These are phyloP conservation scores for Axinella damicornis DNA, from an alignment of 37 sponge, comb jelly and placozoan genomes.

Conservation along the genomic window DNA sequence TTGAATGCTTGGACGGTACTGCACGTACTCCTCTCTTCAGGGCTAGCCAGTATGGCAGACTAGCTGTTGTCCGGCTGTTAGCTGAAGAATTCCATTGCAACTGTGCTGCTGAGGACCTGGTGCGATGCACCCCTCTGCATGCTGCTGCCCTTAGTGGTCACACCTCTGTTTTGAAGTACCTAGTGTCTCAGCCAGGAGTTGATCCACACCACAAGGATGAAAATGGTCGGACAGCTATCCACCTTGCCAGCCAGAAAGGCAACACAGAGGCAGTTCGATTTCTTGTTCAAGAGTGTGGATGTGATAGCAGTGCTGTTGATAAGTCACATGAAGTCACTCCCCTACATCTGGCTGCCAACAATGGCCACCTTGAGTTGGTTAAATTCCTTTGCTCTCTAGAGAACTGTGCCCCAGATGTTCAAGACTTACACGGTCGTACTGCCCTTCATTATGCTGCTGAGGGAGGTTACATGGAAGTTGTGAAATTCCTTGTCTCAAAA, in stretches of 20 bases:
- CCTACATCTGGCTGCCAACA: conserved; percentile 52
- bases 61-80: no score
- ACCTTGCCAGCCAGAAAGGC: conserved; percentile 54
- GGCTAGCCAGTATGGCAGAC: no score
- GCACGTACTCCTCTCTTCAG: no score
- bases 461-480: no score
- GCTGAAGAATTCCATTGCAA: no score
- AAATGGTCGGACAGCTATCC: conserved; percentile 49
- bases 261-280: conserved; percentile 47
- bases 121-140: no score
- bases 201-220: conserved; percentile 33
- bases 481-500: no score
- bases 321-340: conserved; percentile 36
- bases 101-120: no score
- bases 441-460: conserved; percentile 75
- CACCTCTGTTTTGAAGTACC: no score
- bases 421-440: conserved; percentile 45
- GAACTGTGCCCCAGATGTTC: conserved; percentile 7
- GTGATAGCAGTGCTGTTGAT: conserved; percentile 22
- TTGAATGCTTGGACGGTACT: no score
- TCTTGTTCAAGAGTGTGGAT: conserved; percentile 50
- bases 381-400: conserved; percentile 37
- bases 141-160: no score
- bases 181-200: no score
- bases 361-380: conserved; percentile 46